Base-by-base conservation (phyloP, 1,140 invertebrate genomes). In the Drosophila willistoni region DNA sequence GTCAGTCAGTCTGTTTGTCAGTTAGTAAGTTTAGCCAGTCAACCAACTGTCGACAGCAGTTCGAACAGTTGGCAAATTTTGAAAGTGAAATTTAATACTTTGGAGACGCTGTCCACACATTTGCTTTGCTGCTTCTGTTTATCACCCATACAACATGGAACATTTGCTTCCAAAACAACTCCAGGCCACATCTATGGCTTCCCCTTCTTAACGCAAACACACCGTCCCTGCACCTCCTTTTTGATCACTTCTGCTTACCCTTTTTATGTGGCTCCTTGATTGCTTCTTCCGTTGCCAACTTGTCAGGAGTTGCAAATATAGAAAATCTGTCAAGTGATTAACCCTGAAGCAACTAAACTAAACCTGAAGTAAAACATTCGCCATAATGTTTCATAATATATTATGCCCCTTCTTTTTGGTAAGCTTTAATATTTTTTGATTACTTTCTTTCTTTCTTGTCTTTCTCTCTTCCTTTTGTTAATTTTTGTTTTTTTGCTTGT, bases 51-150 rank as follows among this genome's bases (percentile, higher is more conserved):
- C 61, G 42, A 19, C 61, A 63, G 22, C 59, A 59, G 56, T 56
- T 59, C 44, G 55, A 25, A 69, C 67, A 69, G 57, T 69, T 69
- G 67, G 59, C 47, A 69, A 69, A 62, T 69, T 69, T 69, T 62
- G 67, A 69, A 69, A 69, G 67, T 69, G 67, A 69, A 69, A 69
- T 63, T 42, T 25, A 54, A 69, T 69, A 69, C 67, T 42, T 63
- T 33, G 34, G 33, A 44, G 42, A 47, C 25, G 22, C 22, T 63
- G 44, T 44, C 59, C 61, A 44, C 41, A 55, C 57, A 39, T 55
- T 44, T 47, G 41, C 22, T 29, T 63, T 10, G 36, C 61, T 29
- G 22, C 22, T 44, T 25, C 22, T 51, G 61, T 42, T 44, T 41
- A 36, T 36, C 22, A 13, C 3, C 36, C 36, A 56, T 36, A 51